Evolutionary conservation across 2,797 vertebrate genomes (phyloP).

Genomic region (Rhinophrynus dorsalis): DNA sequence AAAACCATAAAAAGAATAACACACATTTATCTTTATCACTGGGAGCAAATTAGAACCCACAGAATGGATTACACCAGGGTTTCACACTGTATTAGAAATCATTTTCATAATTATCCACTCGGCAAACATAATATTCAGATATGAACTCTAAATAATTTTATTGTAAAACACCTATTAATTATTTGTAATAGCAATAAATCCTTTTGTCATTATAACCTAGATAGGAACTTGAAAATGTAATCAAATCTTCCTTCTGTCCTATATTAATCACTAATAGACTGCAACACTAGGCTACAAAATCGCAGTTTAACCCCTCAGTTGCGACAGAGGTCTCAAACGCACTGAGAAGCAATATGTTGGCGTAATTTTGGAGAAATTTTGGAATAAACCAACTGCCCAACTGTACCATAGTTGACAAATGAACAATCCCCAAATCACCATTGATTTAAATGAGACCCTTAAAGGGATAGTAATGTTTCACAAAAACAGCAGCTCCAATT

Average conservation of each 20-base stretch:
- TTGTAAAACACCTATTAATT: conserved; percentile 40
- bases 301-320: not conserved
- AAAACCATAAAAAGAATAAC: conserved; percentile 32
- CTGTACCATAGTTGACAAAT: too few relatives aligned
- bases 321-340: not conserved
- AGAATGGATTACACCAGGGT: conserved; percentile 14
- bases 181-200: conserved; percentile 27
- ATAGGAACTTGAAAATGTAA: conserved; percentile 36
- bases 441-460: too few relatives aligned
- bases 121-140: conserved; percentile 36
- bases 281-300: not conserved
- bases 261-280: not conserved
- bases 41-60: conserved; percentile 16
- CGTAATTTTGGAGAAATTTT: too few relatives aligned
- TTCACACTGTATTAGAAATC: conserved; percentile 28
- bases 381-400: too few relatives aligned
- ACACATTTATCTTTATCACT: conserved; percentile 33
- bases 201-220: conserved; percentile 26
- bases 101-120: conserved; percentile 41
- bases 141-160: conserved; percentile 40
- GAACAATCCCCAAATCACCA: too few relatives aligned
- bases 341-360: not conserved
- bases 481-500: too few relatives aligned
- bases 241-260: conserved; percentile 2
- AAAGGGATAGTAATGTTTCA: too few relatives aligned